Base-by-base conservation (phyloP, 2,113 vertebrate genomes). In the Mungos mungo region DNA sequence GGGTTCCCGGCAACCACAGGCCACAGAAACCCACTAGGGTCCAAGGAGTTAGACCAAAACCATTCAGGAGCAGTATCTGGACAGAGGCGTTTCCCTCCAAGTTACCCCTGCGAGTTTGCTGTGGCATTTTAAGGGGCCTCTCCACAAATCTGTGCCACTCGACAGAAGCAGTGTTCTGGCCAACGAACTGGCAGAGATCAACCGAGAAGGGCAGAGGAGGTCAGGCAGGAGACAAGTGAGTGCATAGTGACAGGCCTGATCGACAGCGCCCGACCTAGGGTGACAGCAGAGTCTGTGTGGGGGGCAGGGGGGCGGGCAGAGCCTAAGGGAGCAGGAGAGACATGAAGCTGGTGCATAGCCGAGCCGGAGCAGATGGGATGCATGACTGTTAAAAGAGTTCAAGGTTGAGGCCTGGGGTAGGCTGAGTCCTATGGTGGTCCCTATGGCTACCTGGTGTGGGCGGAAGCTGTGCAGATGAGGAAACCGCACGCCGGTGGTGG, bases 401-500 rank as follows among this genome's bases (percentile, higher is more conserved):
- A 66, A 16, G 35, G 52, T 0, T 63, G 38, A 74, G 13, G 50
- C 41, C 3, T n/a, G 8, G 7, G 38, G 54, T n/a, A n/a, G n/a
- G 76, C 18, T 45, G 3, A 33, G 81, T 41, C 89, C 69, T 84
- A 27, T n/a, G 63, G 29, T 13, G 82, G 29, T 8, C 50, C 33
- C 2, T 12, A 1, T 0, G 65, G 19, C 54, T 25, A 3, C 31
- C 29, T 6, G 0, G 7, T 25, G 35, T 3, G n/a, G 52, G 8
- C 11, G 19, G 21, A 41, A 10, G 3, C 27, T 15, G 10, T 31
- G n/a, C 8, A 3, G 19, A 3, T 3, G 10, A 19, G 4, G 10
- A 93, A 50, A 4, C 11, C 5, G 25, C 35, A 76, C 4, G 1
- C 6, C 38, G 41, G 21, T 3, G 29, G 33, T 29, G 31, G 5